Evolutionary conservation across 92 coral and sea anemone genomes (phyloP).

Genomic region (Porites lobata): DNA sequence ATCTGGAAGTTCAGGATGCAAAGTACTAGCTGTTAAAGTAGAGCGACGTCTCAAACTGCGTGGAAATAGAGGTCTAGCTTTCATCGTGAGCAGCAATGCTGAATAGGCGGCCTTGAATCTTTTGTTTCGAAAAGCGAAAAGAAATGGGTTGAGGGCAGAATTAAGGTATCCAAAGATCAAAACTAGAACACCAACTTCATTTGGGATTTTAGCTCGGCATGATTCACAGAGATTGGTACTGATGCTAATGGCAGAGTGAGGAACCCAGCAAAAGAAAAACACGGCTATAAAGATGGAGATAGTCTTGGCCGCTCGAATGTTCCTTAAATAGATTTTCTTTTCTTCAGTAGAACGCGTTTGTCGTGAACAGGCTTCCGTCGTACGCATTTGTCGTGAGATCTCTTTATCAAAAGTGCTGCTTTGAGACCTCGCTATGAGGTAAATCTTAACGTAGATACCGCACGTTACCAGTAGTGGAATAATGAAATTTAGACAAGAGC

Average conservation of each 20-base stretch:
- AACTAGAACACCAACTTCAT: conserved; percentile 40
- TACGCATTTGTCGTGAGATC: not conserved
- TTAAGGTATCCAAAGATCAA: conserved; percentile 86
- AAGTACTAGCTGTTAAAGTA: conserved; percentile 25
- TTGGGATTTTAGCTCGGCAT: conserved; percentile 31
- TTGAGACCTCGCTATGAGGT: conserved; percentile 68
- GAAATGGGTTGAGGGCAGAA: conserved; percentile 87
- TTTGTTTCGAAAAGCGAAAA: conserved; percentile 83
- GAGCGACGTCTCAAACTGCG: conserved; percentile 7
- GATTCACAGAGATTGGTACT: conserved; percentile 47
- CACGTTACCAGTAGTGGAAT: conserved; percentile 75
- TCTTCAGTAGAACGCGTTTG: conserved; percentile 33
- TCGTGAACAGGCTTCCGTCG: no score
- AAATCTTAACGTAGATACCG: conserved; percentile 76
- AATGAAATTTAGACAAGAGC: conserved; percentile 71
- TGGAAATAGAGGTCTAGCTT: not conserved
- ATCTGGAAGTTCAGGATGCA: conserved; percentile 16
- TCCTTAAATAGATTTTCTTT: conserved; percentile 57
- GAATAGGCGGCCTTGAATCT: conserved; percentile 71
- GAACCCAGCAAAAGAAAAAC: conserved; percentile 88
- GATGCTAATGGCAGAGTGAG: conserved; percentile 69
- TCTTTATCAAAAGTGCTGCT: conserved; percentile 23
- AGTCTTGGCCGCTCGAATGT: conserved; percentile 78
- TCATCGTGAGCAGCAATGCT: conserved; percentile 30
- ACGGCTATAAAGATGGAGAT: conserved; percentile 81